Evolutionary conservation across 2,113 vertebrate species (phyloP).

Genomic region (Ammodytes dubius): DNA sequence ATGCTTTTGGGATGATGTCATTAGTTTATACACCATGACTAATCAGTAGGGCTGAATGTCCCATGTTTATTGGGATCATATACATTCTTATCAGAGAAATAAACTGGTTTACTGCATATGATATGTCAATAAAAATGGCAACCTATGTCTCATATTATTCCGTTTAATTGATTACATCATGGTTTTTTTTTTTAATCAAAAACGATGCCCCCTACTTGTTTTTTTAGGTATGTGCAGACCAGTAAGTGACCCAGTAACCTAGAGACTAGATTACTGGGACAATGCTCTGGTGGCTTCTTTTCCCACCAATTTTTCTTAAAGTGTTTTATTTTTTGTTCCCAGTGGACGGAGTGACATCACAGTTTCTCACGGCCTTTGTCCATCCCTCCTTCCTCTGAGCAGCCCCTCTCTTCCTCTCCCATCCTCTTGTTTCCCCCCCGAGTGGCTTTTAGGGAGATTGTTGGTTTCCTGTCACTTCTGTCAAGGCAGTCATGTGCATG

Average conservation of each 20-base stretch:
- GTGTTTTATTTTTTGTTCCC: slow-evolving; percentile 30
- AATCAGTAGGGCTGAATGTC: background rate
- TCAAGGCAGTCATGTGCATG: background rate
- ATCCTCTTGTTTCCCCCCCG: slow-evolving; percentile 6
- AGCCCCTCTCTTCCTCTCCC: slow-evolving; percentile 27
- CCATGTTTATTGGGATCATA: no score
- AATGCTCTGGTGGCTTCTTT: slow-evolving; percentile 11
- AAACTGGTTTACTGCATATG: background rate
- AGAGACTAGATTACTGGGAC: background rate
- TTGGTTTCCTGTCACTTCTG: slow-evolving; percentile 12
- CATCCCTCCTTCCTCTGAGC: slow-evolving; percentile 51
- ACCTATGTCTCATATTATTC: background rate
- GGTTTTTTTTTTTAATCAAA: no score
- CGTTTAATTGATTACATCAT: background rate
- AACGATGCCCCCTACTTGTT: background rate
- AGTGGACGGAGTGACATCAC: slow-evolving; percentile 45
- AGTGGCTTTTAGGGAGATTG: background rate
- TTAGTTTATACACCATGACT: slow-evolving; percentile 1
- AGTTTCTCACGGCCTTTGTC: slow-evolving; percentile 72
- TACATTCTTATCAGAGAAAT: background rate
- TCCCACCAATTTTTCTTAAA: slow-evolving; percentile 46
- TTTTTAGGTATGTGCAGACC: background rate
- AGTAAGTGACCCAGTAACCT: background rate
- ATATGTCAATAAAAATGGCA: background rate
- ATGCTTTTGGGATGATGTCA: slow-evolving; percentile 36